phyloP scores from a whole-genome alignment of 2,888 invertebrate genomes.

The Thymelicus sylvestris region DNA sequence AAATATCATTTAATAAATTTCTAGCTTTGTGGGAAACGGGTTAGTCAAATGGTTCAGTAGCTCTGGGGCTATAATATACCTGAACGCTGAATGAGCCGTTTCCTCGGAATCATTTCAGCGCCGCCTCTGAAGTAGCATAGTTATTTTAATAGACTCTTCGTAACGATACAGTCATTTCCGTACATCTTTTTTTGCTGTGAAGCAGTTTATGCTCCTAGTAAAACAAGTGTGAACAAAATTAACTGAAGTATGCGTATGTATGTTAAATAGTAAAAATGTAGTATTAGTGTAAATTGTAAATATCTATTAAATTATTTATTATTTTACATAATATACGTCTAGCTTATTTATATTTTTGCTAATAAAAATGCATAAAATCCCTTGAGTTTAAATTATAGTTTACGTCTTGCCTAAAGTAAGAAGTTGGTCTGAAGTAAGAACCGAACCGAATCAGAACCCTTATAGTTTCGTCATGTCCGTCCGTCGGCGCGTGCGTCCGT shows the following conservation, averaged over 20 bases:
- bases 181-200: not conserved
- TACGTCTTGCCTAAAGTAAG: not conserved
- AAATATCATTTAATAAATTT: no score
- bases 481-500: no score
- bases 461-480: no score
- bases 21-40: no score
- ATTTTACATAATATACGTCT: not conserved
- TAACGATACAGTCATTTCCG: no score
- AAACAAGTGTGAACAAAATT: not conserved
- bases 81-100: no score
- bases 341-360: slow-evolving; percentile 7
- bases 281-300: not conserved
- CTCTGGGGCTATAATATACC: no score
- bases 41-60: no score
- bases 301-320: slow-evolving; percentile 14
- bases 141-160: no score
- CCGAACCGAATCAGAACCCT: no score
- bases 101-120: slow-evolving; percentile 43
- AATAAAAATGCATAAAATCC: not conserved
- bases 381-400: not conserved
- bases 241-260: not conserved
- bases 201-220: not conserved
- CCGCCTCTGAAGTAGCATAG: slow-evolving; percentile 42
- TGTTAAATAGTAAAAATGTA: not conserved
- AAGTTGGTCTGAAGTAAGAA: no score